A percentile compares a stretch with the other conserved stretches of the same genome.
Evolutionary conservation across 2,797 vertebrate genomes (phyloP).

Genomic region (Danio choprae): DNA sequence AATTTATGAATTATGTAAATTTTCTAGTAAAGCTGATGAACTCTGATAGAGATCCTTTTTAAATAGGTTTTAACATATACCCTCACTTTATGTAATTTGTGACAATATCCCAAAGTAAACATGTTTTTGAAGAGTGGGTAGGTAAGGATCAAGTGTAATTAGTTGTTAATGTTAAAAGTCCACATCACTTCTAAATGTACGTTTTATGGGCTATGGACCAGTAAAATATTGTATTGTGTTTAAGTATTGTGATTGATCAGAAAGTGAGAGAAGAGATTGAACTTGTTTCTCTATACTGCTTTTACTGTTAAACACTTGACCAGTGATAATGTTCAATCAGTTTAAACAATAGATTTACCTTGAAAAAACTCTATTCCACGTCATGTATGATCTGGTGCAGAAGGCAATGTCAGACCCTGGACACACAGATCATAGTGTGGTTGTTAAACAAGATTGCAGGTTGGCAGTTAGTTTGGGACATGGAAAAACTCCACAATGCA

Average conservation of each 20-base stretch:
- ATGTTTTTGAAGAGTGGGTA: not conserved
- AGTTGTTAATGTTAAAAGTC: constrained; percentile 1
- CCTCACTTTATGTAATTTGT: not conserved
- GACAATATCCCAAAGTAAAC: not conserved
- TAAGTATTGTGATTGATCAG: not conserved
- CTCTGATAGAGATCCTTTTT: not conserved
- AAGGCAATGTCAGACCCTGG: no score
- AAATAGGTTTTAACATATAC: not conserved
- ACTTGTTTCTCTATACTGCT: not conserved
- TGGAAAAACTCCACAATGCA: not conserved
- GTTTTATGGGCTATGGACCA: not conserved
- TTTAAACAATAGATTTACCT: not conserved
- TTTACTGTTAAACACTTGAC: not conserved
- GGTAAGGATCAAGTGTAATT: not conserved
- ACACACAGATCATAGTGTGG: no score
- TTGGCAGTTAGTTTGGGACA: no score
- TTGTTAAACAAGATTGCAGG: no score
- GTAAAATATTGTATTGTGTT: no score
- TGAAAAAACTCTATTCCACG: no score
- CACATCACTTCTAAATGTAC: not conserved
- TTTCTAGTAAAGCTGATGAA: not conserved
- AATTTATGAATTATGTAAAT: not conserved
- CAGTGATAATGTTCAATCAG: no score
- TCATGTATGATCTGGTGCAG: not conserved
- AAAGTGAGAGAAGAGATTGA: not conserved